Conservation (phyloP, 2,888 invertebrate genomes). For the Caenorhabditis sp. region DNA sequence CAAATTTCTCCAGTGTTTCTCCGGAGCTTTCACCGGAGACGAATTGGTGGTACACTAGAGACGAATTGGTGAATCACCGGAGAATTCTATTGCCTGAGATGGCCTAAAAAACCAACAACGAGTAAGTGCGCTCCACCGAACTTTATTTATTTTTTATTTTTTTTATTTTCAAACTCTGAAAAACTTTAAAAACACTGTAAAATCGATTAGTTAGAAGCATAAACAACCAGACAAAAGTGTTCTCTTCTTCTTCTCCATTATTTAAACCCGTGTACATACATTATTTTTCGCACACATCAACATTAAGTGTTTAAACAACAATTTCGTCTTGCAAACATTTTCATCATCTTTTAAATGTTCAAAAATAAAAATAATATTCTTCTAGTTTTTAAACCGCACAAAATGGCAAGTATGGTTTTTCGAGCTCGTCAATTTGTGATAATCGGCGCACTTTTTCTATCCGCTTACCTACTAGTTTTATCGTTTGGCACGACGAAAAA, state of each 20-base stretch:
- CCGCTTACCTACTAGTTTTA: conserved; percentile 20
- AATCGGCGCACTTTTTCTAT: conserved; percentile 14
- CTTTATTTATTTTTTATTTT: neutral
- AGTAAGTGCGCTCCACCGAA: neutral
- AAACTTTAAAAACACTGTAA: neutral
- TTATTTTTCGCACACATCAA: no score
- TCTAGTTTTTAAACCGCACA: neutral
- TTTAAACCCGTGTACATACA: no score
- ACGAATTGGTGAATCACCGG: no score
- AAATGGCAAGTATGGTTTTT: conserved; percentile 27
- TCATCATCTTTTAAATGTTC: conserved; percentile 4
- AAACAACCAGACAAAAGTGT: no score
- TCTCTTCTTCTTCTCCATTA: no score
- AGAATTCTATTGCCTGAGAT: neutral
- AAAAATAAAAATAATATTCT: conserved; percentile 11
- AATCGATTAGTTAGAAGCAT: neutral
- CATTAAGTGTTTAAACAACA: no score
- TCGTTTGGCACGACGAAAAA: conserved; percentile 2
- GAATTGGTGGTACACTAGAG: no score
- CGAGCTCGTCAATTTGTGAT: conserved; percentile 25
- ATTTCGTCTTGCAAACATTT: neutral
- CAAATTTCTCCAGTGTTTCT: no score
- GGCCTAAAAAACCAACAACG: neutral
- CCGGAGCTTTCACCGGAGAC: no score
- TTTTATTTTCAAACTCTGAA: neutral